Evolutionary conservation across 2,888 invertebrate species (phyloP).

Genomic region (Tanytarsus gracilentus): DNA sequence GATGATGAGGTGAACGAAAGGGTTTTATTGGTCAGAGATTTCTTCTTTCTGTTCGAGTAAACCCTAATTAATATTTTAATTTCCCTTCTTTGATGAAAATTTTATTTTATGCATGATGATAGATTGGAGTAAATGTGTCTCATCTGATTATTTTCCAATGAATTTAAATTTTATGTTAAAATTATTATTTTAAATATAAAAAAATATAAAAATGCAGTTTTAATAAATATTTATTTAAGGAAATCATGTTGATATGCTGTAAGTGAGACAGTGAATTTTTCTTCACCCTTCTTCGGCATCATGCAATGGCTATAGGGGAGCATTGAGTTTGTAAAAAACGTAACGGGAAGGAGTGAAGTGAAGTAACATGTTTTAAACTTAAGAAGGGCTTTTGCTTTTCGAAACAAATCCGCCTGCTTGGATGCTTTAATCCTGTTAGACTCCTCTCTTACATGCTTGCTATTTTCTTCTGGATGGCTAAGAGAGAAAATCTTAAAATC

Average conservation of each 20-base stretch:
- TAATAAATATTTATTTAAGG: too few relatives aligned
- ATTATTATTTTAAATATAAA: too few relatives aligned
- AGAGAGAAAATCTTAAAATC: slow-evolving; percentile 25
- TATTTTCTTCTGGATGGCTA: neutral
- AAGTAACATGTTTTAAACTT: slow-evolving; percentile 8
- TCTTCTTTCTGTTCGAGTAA: neutral
- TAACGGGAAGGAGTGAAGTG: neutral
- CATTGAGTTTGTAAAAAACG: neutral
- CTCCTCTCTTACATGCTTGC: neutral
- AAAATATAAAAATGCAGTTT: too few relatives aligned
- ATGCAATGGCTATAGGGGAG: neutral
- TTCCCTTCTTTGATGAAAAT: slow-evolving; percentile 3
- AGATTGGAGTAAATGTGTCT: too few relatives aligned
- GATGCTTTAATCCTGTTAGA: slow-evolving; percentile 31
- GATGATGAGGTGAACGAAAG: neutral
- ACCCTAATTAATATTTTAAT: slow-evolving; percentile 28
- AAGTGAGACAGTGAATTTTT: too few relatives aligned
- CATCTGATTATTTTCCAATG: too few relatives aligned
- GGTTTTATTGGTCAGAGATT: neutral
- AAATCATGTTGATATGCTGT: too few relatives aligned
- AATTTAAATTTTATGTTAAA: too few relatives aligned
- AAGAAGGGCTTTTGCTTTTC: slow-evolving; percentile 20
- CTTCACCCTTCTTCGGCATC: too few relatives aligned
- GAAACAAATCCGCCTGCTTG: slow-evolving; percentile 29
- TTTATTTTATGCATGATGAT: neutral